Base-by-base conservation (phyloP, 2,797 vertebrate species). In the Percopsis omiscomaycus region DNA sequence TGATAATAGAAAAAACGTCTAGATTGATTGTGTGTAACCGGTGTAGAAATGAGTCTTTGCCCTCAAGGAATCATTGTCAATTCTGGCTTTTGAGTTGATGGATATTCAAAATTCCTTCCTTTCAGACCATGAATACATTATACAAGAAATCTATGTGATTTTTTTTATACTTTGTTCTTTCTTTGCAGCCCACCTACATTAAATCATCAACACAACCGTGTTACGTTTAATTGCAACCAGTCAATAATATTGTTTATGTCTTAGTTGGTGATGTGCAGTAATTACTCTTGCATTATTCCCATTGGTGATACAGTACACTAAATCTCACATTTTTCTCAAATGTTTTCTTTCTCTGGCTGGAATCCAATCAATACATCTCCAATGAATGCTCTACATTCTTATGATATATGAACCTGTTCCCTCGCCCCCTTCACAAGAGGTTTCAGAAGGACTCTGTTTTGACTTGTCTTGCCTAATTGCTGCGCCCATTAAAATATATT, bases 381-480 rank as follows among this genome's bases (percentile, higher is more conserved):
- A 66, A 73, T 69, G 59, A 83, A 81, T 78, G 52, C 72, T 73
- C 71, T 1, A 70, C 74, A 68, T 84, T 83, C 77, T 85, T 79
- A 61, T 75, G 80, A 84, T 74, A 77, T 84, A 83, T 66, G 77
- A 49, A 84, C 88, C 87, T 3, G 74, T 85, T 88, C 86, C 74
- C 57, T 69, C 73, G 73, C 74, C 80, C 69, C 74, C 46, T 61
- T 55, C 71, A 44, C 75, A 64, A 54, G 71, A 79, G 77, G 64
- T 77, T 84, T 78, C 61, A 74, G 68, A 46, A 64, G 64, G 80
- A 56, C 64, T 77, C 69, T 77, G 88, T 89, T 90, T 88, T 77
- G 84, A 91, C 89, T 88, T 85, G 89, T 85, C 86, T 73, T 30
- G 61, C 82, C 82, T 89, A 90, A 91, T 90, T 89, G 79, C 75